phyloP scores from a whole-genome alignment of 2,888 invertebrate genomes.

The Agrochola circellaris region DNA sequence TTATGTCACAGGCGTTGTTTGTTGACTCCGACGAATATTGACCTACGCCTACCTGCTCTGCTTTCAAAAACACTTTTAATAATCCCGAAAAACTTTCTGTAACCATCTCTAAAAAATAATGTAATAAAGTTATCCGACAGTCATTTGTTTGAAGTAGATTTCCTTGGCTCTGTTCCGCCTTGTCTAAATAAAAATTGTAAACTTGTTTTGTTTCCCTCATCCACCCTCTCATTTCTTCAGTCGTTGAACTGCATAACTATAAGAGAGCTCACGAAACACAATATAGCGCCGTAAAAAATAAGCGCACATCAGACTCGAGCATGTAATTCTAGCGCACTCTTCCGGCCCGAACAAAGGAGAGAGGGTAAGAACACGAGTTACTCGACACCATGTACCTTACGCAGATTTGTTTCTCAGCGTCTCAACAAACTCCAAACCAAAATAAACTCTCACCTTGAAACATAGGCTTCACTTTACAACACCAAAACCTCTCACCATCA shows the following conservation, averaged over 20 bases:
- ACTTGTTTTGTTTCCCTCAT: slow-evolving; percentile 85
- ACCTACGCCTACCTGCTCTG: slow-evolving; percentile 36
- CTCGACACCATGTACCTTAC: slow-evolving; percentile 90
- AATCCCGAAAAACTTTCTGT: slow-evolving; percentile 4
- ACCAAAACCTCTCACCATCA: slow-evolving; percentile 73
- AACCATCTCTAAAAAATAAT: slow-evolving; percentile 32
- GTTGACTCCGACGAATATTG: slow-evolving; percentile 68
- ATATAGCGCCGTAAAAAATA: slow-evolving; percentile 90
- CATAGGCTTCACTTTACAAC: slow-evolving; percentile 79
- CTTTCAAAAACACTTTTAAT: slow-evolving; percentile 34
- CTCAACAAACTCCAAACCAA: slow-evolving; percentile 75
- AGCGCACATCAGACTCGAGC: slow-evolving; percentile 91
- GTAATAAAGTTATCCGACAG: slow-evolving; percentile 47
- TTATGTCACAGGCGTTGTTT: slow-evolving; percentile 72
- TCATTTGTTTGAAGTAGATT: slow-evolving; percentile 64
- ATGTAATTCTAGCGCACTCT: slow-evolving; percentile 91
- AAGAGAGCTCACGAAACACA: slow-evolving; percentile 86
- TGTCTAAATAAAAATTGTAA: slow-evolving; percentile 81
- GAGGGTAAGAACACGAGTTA: slow-evolving; percentile 91
- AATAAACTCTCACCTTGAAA: slow-evolving; percentile 79
- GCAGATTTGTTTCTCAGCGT: slow-evolving; percentile 90
- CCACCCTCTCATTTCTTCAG: slow-evolving; percentile 87
- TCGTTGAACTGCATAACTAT: slow-evolving; percentile 90
- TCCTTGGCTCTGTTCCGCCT: slow-evolving; percentile 71
- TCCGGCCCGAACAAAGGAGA: slow-evolving; percentile 90